Conservation (phyloP, 2,113 vertebrate species). For the Rhinolophus sinicus region DNA sequence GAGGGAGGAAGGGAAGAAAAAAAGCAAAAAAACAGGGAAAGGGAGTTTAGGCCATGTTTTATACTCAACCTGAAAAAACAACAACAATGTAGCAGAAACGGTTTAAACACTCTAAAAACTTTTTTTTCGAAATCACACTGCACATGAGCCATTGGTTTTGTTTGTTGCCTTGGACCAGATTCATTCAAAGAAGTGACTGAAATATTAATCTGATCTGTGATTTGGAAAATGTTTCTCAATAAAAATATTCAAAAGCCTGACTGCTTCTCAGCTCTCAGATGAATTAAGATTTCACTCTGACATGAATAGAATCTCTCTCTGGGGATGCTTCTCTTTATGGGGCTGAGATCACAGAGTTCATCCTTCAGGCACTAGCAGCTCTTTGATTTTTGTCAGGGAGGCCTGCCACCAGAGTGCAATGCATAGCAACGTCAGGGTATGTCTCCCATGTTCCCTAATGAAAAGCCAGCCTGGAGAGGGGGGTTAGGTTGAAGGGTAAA, state of each 20-base stretch:
- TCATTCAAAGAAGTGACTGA: slow-evolving; percentile 59
- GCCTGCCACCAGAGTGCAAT: slow-evolving; percentile 41
- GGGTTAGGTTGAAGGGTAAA: slow-evolving; percentile 50
- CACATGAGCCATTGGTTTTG: neutral
- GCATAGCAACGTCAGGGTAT: slow-evolving; percentile 10
- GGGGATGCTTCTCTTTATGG: slow-evolving; percentile 70
- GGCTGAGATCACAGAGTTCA: slow-evolving; percentile 77
- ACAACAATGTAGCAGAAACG: neutral
- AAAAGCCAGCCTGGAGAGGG: slow-evolving; percentile 63
- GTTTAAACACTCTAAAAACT: slow-evolving; percentile 5
- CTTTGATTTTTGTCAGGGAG: slow-evolving; percentile 79
- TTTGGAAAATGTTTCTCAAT: slow-evolving; percentile 70
- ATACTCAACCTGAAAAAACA: neutral
- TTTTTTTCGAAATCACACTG: slow-evolving; percentile 26
- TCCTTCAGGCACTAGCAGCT: slow-evolving; percentile 34
- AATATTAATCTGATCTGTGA: slow-evolving; percentile 63
- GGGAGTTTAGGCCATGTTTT: neutral
- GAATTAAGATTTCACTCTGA: slow-evolving; percentile 73
- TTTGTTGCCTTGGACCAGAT: slow-evolving; percentile 49
- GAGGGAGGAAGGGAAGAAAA: neutral
- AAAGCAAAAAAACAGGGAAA: neutral
- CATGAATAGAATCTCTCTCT: slow-evolving; percentile 73
- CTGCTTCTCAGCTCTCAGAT: slow-evolving; percentile 62
- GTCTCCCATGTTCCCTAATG: slow-evolving; percentile 70
- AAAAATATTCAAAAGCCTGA: slow-evolving; percentile 70